These are phyloP conservation scores for Catalaphyllia jardinei DNA, from an alignment of 64 coral and sea anemone species.

Conservation along the genomic window DNA sequence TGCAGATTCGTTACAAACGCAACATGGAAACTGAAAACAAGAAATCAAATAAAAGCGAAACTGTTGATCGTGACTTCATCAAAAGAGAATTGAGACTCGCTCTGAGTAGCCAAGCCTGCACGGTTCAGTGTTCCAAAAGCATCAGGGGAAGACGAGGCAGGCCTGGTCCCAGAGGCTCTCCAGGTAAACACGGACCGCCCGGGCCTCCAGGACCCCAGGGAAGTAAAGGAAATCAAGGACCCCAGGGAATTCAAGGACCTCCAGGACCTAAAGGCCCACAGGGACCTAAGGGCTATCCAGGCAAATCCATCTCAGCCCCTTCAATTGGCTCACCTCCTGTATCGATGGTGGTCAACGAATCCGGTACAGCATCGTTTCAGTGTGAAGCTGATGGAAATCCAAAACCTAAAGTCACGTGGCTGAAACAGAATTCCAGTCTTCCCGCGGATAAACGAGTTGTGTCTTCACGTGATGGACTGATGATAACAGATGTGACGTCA, in stretches of 20 bases:
- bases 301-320: constrained; percentile 49
- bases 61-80: too few species aligned
- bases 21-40: too few species aligned
- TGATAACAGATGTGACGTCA: constrained; percentile 11
- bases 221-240: constrained; percentile 25
- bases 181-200: constrained; percentile 10
- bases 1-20: not conserved
- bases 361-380: constrained; percentile 36
- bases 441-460: not conserved
- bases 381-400: constrained; percentile 69
- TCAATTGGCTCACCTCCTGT: constrained; percentile 34
- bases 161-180: constrained; percentile 8
- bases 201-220: constrained; percentile 48
- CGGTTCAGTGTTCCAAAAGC: constrained; percentile 34
- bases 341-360: constrained; percentile 43
- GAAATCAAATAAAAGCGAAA: too few species aligned
- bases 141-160: constrained; percentile 51
- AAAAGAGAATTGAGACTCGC: not conserved
- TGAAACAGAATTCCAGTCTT: constrained; percentile 39
- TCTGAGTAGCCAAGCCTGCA: constrained; percentile 26
- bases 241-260: constrained; percentile 26
- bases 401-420: constrained; percentile 49
- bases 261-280: constrained; percentile 48
- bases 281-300: constrained; percentile 45
- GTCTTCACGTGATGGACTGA: constrained; percentile 15